A percentile compares a stretch with the other conserved stretches of the same genome.
These are phyloP conservation scores for Rhagoletis pomonella DNA, from an alignment of 1,140 invertebrate genomes.

Conservation along the genomic window DNA sequence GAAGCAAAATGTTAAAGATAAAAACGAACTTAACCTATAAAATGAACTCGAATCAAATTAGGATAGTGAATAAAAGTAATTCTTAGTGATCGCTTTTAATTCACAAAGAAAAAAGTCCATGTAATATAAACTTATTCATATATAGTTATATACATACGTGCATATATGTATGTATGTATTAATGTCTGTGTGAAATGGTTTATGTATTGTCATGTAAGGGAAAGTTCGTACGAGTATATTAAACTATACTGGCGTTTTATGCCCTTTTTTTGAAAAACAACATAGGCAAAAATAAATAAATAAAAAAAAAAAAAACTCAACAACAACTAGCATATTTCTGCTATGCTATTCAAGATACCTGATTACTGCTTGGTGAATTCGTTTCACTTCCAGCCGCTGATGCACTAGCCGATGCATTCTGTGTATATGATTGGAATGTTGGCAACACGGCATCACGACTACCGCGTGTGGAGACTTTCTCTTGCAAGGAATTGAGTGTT, in stretches of 20 bases:
- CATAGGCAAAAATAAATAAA: not conserved
- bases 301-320: not conserved
- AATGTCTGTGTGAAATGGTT: too few relatives aligned
- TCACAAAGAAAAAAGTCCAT: too few relatives aligned
- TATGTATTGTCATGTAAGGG: constrained; percentile 5
- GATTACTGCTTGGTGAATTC: constrained; percentile 71
- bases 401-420: constrained; percentile 56
- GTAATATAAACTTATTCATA: too few relatives aligned
- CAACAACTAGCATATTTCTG: not conserved
- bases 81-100: too few relatives aligned
- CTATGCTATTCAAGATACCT: constrained; percentile 66
- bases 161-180: not conserved
- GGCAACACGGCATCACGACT: constrained; percentile 63
- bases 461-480: constrained; percentile 69
- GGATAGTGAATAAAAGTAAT: too few relatives aligned
- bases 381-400: constrained; percentile 68
- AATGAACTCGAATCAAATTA: too few relatives aligned
- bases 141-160: too few relatives aligned
- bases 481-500: constrained; percentile 77
- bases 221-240: not conserved
- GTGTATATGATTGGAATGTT: constrained; percentile 73
- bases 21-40: not conserved
- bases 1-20: not conserved
- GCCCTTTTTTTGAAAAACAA: not conserved
- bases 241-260: constrained; percentile 3